phyloP scores from a whole-genome alignment of 2,797 vertebrate species.

The Sebastes taczanowskii region DNA sequence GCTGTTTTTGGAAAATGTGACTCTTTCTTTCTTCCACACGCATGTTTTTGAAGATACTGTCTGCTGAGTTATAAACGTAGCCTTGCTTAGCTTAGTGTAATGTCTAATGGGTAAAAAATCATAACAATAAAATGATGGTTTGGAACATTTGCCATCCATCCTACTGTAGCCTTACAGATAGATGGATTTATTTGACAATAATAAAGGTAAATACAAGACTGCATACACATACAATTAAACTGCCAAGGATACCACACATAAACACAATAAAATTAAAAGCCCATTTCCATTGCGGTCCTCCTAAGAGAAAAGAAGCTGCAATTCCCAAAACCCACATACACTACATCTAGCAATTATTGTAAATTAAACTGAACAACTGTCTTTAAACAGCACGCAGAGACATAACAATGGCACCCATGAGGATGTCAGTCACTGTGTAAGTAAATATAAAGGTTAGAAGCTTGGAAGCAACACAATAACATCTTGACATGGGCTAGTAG shows the following conservation, averaged over 20 bases:
- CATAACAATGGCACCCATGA: background rate
- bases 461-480: background rate
- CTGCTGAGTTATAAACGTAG: background rate
- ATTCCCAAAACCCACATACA: background rate
- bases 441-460: background rate
- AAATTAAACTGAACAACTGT: background rate
- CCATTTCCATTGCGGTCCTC: background rate
- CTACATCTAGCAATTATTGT: background rate
- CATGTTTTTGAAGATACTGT: background rate
- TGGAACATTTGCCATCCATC: background rate
- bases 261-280: background rate
- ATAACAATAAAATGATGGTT: background rate
- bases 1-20: conserved; percentile 3
- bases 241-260: background rate
- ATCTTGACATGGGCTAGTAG: background rate
- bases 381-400: background rate
- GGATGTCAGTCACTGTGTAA: background rate
- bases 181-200: background rate
- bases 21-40: background rate
- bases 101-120: background rate
- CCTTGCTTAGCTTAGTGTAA: background rate
- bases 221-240: background rate
- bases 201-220: background rate
- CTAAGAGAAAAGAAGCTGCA: background rate
- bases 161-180: background rate